Evolutionary conservation across 2,888 invertebrate genomes (phyloP).

Genomic region (Dryococelus australis): DNA sequence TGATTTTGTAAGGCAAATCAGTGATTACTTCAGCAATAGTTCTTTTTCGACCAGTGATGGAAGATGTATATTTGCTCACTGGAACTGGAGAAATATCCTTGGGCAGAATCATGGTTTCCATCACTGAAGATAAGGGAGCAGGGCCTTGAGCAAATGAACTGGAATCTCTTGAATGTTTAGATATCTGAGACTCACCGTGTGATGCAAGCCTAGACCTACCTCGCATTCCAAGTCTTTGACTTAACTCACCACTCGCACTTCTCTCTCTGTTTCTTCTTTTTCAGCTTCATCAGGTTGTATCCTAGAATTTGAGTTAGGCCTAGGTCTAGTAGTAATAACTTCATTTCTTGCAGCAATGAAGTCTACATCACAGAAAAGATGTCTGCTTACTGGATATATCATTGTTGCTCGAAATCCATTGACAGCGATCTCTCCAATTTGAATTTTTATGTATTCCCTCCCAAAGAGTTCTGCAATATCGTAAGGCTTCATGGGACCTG

Average conservation of each 20-base stretch:
- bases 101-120: not conserved
- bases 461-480: not conserved
- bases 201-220: not conserved
- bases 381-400: not conserved
- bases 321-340: not conserved
- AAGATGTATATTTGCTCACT: not conserved
- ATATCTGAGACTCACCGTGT: not conserved
- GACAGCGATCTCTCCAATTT: conserved; percentile 19
- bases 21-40: not conserved
- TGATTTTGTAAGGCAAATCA: not conserved
- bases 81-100: not conserved
- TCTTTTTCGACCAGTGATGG: not conserved
- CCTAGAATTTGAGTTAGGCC: not conserved
- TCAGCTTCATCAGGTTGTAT: not conserved
- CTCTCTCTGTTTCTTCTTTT: not conserved
- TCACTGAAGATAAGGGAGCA: not conserved
- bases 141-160: not conserved
- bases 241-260: not conserved
- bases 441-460: not conserved
- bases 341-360: conserved; percentile 9
- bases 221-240: not conserved
- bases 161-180: conserved; percentile 1
- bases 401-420: not conserved
- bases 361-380: not conserved
- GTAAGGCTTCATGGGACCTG: conserved; percentile 2